Percentiles rank a stretch among this genome's conserved stretches.
Conservation (phyloP, 2,888 invertebrate species). For the Noctua janthe region DNA sequence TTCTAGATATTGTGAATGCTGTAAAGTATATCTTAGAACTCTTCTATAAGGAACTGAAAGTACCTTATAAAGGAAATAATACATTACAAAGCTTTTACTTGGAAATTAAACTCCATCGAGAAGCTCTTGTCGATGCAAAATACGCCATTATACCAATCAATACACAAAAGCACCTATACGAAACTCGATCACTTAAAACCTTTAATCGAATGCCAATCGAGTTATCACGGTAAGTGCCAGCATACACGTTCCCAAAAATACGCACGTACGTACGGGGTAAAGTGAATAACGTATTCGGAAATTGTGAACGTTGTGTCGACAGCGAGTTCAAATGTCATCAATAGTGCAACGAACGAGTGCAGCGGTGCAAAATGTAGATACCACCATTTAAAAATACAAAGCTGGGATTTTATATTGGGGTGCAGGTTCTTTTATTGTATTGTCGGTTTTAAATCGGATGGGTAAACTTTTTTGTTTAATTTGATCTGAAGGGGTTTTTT, state of each 20-base stretch:
- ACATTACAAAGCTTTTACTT: neutral
- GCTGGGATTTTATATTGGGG: slow-evolving; percentile 33
- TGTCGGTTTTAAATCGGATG: slow-evolving; percentile 18
- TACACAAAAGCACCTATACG: slow-evolving; percentile 20
- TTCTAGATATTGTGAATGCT: neutral
- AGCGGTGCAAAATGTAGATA: slow-evolving; percentile 60
- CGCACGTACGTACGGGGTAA: slow-evolving; percentile 62
- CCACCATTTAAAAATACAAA: slow-evolving; percentile 44
- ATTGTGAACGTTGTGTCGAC: slow-evolving; percentile 65
- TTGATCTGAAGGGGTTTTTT: slow-evolving; percentile 15
- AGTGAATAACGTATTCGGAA: slow-evolving; percentile 68
- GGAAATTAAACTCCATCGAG: neutral
- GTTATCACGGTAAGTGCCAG: slow-evolving; percentile 60
- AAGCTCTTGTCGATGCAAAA: neutral
- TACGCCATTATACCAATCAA: neutral
- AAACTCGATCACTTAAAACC: slow-evolving; percentile 39
- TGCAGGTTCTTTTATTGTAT: slow-evolving; percentile 23
- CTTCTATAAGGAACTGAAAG: neutral
- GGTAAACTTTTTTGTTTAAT: neutral
- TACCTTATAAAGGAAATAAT: neutral
- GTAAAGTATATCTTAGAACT: neutral
- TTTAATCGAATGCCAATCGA: slow-evolving; percentile 61
- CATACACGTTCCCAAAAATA: slow-evolving; percentile 57
- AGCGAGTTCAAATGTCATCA: slow-evolving; percentile 62
- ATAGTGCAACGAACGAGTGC: slow-evolving; percentile 65